Conservation (phyloP, 2,113 vertebrate genomes). For the Columba janthina region DNA sequence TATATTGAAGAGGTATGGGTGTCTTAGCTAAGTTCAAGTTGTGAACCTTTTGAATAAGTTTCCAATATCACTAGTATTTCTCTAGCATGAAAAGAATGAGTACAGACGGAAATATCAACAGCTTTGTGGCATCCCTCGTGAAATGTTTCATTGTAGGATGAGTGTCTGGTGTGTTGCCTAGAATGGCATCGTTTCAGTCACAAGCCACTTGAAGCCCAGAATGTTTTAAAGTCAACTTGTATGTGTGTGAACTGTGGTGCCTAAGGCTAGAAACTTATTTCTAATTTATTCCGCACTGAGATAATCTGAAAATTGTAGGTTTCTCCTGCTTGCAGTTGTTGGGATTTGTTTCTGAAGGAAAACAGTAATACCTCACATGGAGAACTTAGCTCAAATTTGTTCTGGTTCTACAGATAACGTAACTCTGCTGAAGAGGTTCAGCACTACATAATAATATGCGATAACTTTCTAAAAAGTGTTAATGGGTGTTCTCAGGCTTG, state of each 20-base stretch:
- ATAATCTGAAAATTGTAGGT: conserved; percentile 45
- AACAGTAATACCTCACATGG: neutral
- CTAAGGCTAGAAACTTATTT: neutral
- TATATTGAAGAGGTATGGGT: neutral
- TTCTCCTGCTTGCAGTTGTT: neutral
- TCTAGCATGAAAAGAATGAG: neutral
- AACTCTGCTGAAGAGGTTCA: neutral
- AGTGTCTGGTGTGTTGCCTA: neutral
- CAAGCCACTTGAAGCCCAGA: neutral
- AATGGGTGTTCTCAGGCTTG: neutral
- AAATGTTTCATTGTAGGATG: neutral
- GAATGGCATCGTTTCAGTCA: neutral
- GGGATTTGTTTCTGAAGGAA: neutral
- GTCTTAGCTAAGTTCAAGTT: neutral
- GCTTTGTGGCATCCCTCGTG: neutral
- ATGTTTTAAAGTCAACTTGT: neutral
- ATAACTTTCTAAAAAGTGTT: neutral
- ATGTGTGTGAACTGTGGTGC: neutral
- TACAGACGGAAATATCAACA: neutral
- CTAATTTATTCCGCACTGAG: neutral
- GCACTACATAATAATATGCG: neutral
- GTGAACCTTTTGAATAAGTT: neutral
- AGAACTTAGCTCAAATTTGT: neutral
- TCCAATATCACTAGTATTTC: neutral
- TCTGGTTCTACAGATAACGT: neutral